Evolutionary conservation across 2,797 vertebrate species (phyloP), one percentile per base, ranked within the genome.

Genomic region (Choloepus didactylus): DNA sequence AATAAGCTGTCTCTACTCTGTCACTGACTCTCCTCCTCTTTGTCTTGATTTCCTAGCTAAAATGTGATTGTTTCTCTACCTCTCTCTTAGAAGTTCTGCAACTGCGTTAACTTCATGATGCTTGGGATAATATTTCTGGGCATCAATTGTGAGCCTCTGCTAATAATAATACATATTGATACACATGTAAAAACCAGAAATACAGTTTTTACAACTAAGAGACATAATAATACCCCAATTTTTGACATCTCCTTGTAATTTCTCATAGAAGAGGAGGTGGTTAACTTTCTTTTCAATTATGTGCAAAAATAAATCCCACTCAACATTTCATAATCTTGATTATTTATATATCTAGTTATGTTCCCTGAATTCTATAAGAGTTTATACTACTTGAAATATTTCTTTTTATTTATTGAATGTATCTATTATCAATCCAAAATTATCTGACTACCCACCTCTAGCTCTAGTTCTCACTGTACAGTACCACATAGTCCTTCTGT

Each of bases 351-450:
- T 56, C 29, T 92, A 76, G 81, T 62, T 89, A 56, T n/a, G 25
- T 77, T 76, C 29, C 6, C 49, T 51, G 49, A 51, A 51, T 10
- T 25, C 10, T 44, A 41, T 60, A 82, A 83, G 5, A 91, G 44
- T 92, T 91, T 82, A 59, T 77, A 38, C 9, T 76, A 59, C 31
- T 54, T 67, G 25, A n/a, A 49, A 23, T 66, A 59, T 56, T 72
- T 90, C 38, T 49, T 9, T 31, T 77, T 46, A 69, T 35, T 88
- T 6, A 25, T 21, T 83, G 23, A 83, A 60, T 79, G 35, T 49
- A 49, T 64, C 21, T 82, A 35, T 35, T 94, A 77, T 86, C 64
- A 81, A 92, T 19, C 14, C 49, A 60, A 76, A 72, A 82, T 89
- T n/a, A 96, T 66, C 87, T 90, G 62, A 54, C 31, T 86, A 51